Evolutionary conservation across 2,797 vertebrate species (phyloP), one percentile per base, ranked within the genome.

Genomic region (Lemur catta): DNA sequence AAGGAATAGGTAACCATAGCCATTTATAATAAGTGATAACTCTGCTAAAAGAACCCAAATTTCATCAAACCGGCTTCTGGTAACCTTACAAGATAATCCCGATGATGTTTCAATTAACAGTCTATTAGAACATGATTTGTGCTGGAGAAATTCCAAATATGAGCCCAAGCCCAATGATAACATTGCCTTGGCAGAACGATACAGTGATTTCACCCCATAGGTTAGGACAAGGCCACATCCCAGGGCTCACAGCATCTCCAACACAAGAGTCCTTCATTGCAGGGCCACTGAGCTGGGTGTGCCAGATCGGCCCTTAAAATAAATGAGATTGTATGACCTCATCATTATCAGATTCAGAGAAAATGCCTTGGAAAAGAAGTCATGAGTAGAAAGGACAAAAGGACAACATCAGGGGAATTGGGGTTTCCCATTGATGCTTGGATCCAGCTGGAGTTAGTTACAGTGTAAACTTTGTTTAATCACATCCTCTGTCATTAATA

Each of bases 401-500:
- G 96, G 97, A 82, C 59, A 92, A 71, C 59, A 57, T 82, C 88
- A 52, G 84, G 96, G 97, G 61, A 86, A 84, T 41, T 84, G 20
- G 35, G 50, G 80, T 84, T 95, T 97, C 93, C 97, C 86, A 94
- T 80, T 92, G 96, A 97, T 91, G 67, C 55, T 2, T 35, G 8
- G 48, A 84, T 89, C 94, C 97, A 95, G 84, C 96, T 98, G 97
- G 74, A 96, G 35, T 71, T 84, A 52, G 95, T 97, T 97, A 95
- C 38, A 92, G 38, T 87, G 33, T 89, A 94, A 93, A 98, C 95
- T 93, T 88, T 63, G 59, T 93, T 93, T 90, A 67, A 91, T 89
- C 95, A 71, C 96, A 96, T 97, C 88, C 89, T 82, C 0, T 81
- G 90, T 92, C 97, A 80, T 97, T 97, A 97, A 97, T 97, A 84